Evolutionary conservation across 2,797 vertebrate genomes (phyloP), one percentile per base, ranked within the genome.

Genomic region (Botia kubotai): DNA sequence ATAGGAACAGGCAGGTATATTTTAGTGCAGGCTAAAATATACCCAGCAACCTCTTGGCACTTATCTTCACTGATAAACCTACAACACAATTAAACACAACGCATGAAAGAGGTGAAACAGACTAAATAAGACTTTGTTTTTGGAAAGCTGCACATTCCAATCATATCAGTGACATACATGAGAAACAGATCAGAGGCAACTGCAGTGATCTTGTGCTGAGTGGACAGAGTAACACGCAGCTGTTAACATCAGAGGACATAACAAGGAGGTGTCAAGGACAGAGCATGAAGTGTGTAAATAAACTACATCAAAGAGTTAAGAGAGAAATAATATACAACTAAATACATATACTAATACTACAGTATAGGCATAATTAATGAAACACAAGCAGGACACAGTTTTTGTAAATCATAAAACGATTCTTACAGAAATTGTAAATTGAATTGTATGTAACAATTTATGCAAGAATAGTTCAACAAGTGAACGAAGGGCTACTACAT

Each of bases 81-180:
- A 43, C 21, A 57, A 62, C 26, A 72, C 52, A 26, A 57, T 33
- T 16, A 52, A 52, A 23, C 69, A 71, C 69, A 52, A 14, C 62
- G 26, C 19, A 57, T 29, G 29, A 29, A 29, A 29, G 29, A 29
- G 29, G 2, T 29, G 29, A 29, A 29, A 29, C 55, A 58, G 11
- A 17, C 26, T 70, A 53, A 79, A 53, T 67, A 2, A 71, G 68
- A 4, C 63, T 17, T 67, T 68, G 63, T 53, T 57, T 23, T 19
- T 53, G 39, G 71, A 74, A 69, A 16, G 63, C 58, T 69, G 52
- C 43, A 60, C 52, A 81, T 68, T 81, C 79, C 65, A 48, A 50
- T 75, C 63, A 81, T 81, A 75, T 73, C 63, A 60, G 72, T 60
- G 79, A 29, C 72, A 75, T 52, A 50, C 39, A n/a, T 66, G 62